Evolutionary conservation across 1,140 invertebrate genomes (phyloP), one percentile per base, ranked within the genome.

Genomic region (Ceratosolen fusciceps): DNA sequence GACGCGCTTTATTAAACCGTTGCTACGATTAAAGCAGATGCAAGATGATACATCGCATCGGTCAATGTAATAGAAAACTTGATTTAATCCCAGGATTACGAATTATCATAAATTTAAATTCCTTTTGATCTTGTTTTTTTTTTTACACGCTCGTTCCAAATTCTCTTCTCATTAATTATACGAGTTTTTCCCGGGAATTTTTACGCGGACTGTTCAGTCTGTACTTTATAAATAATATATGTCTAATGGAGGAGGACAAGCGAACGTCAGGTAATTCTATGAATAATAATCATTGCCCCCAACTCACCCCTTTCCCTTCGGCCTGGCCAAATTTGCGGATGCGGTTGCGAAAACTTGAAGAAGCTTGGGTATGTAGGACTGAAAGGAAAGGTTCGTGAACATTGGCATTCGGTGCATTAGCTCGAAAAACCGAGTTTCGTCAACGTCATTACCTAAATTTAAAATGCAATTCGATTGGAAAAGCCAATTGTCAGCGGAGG

Each of bases 131-230:
- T 62, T 34, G 43, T 62, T 21, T 62, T 16, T 34, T 62, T 16
- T 47, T 47, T 7, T 47, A 47, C 16, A 7, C 19, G 29, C 19
- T 21, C 14, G 31, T 65, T 37, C 19, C 34, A 65, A 65, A 37
- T 65, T 65, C 60, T 37, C 37, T 19, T 65, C 19, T 21, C 16
- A 60, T 60, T 60, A 60, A 60, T 60, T 60, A n/a, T 26, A 31
- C 58, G 31, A 31, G 31, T 60, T 14, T 31, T 65, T 31, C 16
- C 37, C 16, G 31, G 37, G 31, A 37, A 37, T 34, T 34, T 62
- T 9, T n/a, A 31, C 34, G 8, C 10, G 31, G 9, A 7, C 12
- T 37, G 7, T 65, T 65, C 29, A 10, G 31, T 7, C 7, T 37
- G 1, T 19, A 37, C 19, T n/a, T 47, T 34, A 65, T 37, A 65